Base-by-base conservation (phyloP, 2,888 invertebrate genomes). In the Patella caerulea region DNA sequence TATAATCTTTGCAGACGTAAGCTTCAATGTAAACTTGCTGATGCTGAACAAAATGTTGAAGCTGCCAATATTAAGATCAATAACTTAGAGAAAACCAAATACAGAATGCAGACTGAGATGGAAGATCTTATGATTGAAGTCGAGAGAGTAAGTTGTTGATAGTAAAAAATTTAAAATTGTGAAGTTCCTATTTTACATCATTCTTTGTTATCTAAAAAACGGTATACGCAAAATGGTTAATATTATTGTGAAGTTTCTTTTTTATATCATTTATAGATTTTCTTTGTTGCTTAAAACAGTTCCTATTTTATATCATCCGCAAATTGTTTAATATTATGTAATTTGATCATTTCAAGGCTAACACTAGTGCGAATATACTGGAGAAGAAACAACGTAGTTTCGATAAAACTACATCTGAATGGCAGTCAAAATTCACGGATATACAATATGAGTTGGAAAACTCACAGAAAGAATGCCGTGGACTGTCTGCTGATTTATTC, bases 331-430 rank as follows among this genome's bases (percentile, higher is more conserved):
- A 55, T 73, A n/a, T 29, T 24, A 15, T 17, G 53, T 0, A 17
- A 11, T 45, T 12, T 74, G 0, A 19, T 34, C 3, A 17, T 45
- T 45, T 52, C n/a, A 15, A 82, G 83, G 81, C 88, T 17, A 86
- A 83, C 72, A 84, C 86, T 73, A 85, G 82, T 91, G 98, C 98
- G 92, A 97, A 89, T 77, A 87, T 97, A 85, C 96, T 98, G 91
- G 99, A 99, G 93, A 99, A 99, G 97, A 98, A 98, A 93, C 98
- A 99, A 94, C 98, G 98, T 94, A 97, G 97, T 87, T 99, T 99
- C 94, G 99, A 99, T 95, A 98, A 98, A 94, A 98, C 98, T 94
- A 96, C 99, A 92, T 96, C 97, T 88, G 99, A 99, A 95, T 99
- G 99, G 99, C 98, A 99, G 93, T 96, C 97, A 94, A 99, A 99